These are phyloP conservation scores for Chaitophorus viminalis DNA, from an alignment of 2,888 invertebrate species.

Conservation along the genomic window DNA sequence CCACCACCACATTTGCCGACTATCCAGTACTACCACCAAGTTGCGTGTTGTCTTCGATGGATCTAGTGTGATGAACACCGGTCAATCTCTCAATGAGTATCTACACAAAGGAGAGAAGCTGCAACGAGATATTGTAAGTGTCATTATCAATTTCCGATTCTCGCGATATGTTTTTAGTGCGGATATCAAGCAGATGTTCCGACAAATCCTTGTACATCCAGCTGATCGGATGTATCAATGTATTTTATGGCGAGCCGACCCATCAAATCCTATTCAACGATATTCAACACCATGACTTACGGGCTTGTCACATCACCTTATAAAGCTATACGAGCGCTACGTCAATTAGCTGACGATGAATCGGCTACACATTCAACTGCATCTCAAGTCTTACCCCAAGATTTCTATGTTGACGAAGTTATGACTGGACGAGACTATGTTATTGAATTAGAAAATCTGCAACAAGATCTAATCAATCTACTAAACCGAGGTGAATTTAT, in stretches of 20 bases:
- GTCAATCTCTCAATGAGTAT: constrained; percentile 45
- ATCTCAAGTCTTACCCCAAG: constrained; percentile 53
- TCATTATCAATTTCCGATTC: constrained; percentile 6
- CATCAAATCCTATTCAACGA: not conserved
- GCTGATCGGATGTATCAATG: constrained; percentile 26
- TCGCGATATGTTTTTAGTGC: not conserved
- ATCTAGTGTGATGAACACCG: not conserved
- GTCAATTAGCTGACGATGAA: not conserved
- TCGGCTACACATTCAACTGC: not conserved
- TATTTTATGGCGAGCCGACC: constrained; percentile 40
- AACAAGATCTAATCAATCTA: constrained; percentile 63
- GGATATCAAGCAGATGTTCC: constrained; percentile 60
- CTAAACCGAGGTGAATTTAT: constrained; percentile 65
- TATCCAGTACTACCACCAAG: constrained; percentile 44
- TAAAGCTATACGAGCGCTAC: not conserved
- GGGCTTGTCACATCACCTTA: constrained; percentile 14
- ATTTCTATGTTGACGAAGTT: constrained; percentile 64
- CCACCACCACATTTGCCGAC: constrained; percentile 37
- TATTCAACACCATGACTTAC: constrained; percentile 52
- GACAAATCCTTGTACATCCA: constrained; percentile 13
- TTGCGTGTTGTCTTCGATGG: constrained; percentile 50
- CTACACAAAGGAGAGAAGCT: constrained; percentile 12
- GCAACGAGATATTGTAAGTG: constrained; percentile 26
- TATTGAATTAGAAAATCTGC: constrained; percentile 61
- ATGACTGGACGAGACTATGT: constrained; percentile 63